These are phyloP conservation scores for Microplitis deprimator DNA, from an alignment of 2,888 invertebrate species.

Conservation along the genomic window DNA sequence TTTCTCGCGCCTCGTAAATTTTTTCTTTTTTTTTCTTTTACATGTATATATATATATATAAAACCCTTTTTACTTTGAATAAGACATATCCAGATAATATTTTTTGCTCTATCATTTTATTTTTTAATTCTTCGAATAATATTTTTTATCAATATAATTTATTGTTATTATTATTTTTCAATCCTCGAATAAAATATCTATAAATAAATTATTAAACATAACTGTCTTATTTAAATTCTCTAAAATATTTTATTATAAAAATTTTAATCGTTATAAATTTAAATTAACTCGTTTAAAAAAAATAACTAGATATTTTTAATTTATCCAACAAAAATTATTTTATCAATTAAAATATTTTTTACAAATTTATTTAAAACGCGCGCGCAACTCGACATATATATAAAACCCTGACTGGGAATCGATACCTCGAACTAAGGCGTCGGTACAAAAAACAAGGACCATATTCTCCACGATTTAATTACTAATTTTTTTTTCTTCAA, in stretches of 20 bases:
- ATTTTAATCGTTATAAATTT: too few relatives aligned
- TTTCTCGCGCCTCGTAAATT: constrained; percentile 36
- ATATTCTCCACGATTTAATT: neutral
- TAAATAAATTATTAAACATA: too few relatives aligned
- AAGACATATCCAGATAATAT: neutral
- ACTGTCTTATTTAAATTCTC: too few relatives aligned
- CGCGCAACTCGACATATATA: neutral
- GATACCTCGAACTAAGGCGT: neutral
- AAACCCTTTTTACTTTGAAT: constrained; percentile 6
- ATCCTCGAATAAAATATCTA: too few relatives aligned
- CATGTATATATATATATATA: neutral
- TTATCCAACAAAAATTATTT: too few relatives aligned
- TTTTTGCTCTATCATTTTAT: neutral
- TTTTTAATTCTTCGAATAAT: neutral
- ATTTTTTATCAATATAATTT: neutral
- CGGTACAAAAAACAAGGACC: neutral
- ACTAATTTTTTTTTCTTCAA: neutral
- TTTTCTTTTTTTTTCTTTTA: neutral
- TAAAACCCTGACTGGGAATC: neutral
- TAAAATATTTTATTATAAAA: too few relatives aligned
- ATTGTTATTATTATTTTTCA: neutral
- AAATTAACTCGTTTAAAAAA: too few relatives aligned
- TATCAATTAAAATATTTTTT: neutral
- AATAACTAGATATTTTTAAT: too few relatives aligned
- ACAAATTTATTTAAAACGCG: neutral